Evolutionary conservation across 2,888 invertebrate genomes (phyloP).

Genomic region (Tetragnatha montana): DNA sequence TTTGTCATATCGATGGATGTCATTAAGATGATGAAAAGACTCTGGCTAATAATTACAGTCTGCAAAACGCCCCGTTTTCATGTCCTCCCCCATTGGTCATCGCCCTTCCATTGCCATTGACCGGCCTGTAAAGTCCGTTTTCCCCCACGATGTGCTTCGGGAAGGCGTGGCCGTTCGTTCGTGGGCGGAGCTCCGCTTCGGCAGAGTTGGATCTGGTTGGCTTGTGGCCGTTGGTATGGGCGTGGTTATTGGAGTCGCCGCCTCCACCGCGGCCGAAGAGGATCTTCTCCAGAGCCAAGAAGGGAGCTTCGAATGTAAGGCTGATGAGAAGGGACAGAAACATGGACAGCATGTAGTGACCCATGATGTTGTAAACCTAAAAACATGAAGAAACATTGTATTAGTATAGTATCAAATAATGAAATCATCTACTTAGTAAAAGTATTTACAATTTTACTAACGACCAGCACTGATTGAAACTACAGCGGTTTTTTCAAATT

Average conservation of each 20-base stretch:
- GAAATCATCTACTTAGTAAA: too few species aligned
- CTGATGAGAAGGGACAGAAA: constrained; percentile 50
- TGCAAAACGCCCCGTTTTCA: constrained; percentile 59
- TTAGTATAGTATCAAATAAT: too few species aligned
- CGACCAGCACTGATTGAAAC: too few species aligned
- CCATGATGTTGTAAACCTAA: constrained; percentile 66
- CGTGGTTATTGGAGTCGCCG: not conserved
- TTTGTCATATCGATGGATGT: too few species aligned
- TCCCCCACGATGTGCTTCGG: constrained; percentile 11
- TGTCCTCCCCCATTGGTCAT: constrained; percentile 22
- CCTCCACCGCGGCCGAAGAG: constrained; percentile 48
- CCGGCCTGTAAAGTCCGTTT: constrained; percentile 49
- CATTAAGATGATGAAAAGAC: not conserved
- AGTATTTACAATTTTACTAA: too few species aligned
- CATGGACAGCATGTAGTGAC: constrained; percentile 69
- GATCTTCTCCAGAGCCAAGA: constrained; percentile 67
- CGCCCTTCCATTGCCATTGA: constrained; percentile 41
- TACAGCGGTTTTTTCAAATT: too few species aligned
- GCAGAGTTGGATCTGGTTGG: constrained; percentile 42
- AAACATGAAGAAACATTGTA: not conserved
- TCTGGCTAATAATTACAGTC: constrained; percentile 31
- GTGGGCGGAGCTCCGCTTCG: constrained; percentile 57
- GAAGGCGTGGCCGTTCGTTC: constrained; percentile 9
- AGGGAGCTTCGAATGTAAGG: constrained; percentile 62
- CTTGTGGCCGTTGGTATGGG: not conserved